A percentile compares a stretch with the other conserved stretches of the same genome.
Evolutionary conservation across 92 coral and sea anemone species (phyloP).

Genomic region (Ricordea florida): DNA sequence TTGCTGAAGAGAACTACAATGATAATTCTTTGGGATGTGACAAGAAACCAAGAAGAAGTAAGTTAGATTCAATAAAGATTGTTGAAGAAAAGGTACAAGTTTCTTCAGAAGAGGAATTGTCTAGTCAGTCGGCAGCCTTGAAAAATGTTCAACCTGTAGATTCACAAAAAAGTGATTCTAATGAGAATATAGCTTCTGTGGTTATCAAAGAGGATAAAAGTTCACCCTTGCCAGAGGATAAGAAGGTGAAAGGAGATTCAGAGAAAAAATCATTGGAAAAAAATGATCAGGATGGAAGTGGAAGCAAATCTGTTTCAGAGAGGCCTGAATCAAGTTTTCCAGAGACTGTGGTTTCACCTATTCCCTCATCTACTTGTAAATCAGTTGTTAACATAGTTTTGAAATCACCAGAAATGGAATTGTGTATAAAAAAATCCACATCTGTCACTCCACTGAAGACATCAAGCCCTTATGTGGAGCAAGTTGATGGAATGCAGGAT

Average conservation of each 20-base stretch:
- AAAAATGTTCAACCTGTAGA: no score
- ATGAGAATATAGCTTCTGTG: background rate
- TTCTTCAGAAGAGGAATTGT: background rate
- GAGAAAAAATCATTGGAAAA: background rate
- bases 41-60: slow-evolving; percentile 22
- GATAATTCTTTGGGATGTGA: background rate
- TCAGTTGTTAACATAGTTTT: slow-evolving; percentile 26
- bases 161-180: background rate
- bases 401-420: slow-evolving; percentile 28
- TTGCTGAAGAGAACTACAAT: background rate
- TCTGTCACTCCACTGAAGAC: background rate
- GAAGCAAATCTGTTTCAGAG: background rate
- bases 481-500: background rate
- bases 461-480: slow-evolving; percentile 14
- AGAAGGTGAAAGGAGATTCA: background rate
- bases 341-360: background rate
- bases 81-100: background rate
- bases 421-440: slow-evolving; percentile 3
- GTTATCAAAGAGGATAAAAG: slow-evolving; percentile 3
- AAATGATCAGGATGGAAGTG: background rate
- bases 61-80: slow-evolving; percentile 52
- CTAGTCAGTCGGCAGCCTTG: no score
- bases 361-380: slow-evolving; percentile 27
- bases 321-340: background rate
- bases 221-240: background rate